Percentiles rank a stretch among this genome's conserved stretches.
These are phyloP conservation scores for Mastigias papua DNA, from an alignment of 30 jellyfish, hydroid and myxozoan species.

Conservation along the genomic window DNA sequence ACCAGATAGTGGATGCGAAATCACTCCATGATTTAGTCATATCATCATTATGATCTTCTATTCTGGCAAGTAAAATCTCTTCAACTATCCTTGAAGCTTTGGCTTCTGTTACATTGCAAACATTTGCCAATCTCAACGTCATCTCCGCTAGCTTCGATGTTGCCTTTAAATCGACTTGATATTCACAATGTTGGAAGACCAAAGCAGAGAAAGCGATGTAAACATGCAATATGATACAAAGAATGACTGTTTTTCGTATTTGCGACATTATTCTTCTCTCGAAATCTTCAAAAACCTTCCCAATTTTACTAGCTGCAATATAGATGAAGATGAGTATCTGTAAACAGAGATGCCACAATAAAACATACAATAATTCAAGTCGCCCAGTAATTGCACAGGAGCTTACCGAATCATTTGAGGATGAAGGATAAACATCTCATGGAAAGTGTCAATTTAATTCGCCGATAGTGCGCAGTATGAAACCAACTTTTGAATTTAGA, in stretches of 20 bases:
- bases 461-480: too few relatives aligned
- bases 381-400: too few relatives aligned
- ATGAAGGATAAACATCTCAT: too few relatives aligned
- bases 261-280: background rate
- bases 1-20: constrained; percentile 32
- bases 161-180: background rate
- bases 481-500: too few relatives aligned
- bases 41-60: background rate
- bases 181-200: constrained; percentile 31
- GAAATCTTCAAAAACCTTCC: background rate
- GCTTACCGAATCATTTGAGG: too few relatives aligned
- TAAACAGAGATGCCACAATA: too few relatives aligned
- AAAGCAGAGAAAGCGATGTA: constrained; percentile 20
- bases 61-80: background rate
- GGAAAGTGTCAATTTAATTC: too few relatives aligned
- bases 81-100: constrained; percentile 1
- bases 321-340: too few relatives aligned
- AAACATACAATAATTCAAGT: too few relatives aligned
- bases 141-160: background rate
- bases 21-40: constrained; percentile 20
- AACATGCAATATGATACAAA: constrained; percentile 19
- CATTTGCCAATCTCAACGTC: background rate
- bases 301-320: too few relatives aligned
- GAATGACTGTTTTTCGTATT: background rate
- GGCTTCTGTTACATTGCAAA: background rate